Percentiles rank a stretch among this genome's conserved stretches.
Conservation (phyloP, 2,797 vertebrate genomes). For the Crypturellus tataupa region DNA sequence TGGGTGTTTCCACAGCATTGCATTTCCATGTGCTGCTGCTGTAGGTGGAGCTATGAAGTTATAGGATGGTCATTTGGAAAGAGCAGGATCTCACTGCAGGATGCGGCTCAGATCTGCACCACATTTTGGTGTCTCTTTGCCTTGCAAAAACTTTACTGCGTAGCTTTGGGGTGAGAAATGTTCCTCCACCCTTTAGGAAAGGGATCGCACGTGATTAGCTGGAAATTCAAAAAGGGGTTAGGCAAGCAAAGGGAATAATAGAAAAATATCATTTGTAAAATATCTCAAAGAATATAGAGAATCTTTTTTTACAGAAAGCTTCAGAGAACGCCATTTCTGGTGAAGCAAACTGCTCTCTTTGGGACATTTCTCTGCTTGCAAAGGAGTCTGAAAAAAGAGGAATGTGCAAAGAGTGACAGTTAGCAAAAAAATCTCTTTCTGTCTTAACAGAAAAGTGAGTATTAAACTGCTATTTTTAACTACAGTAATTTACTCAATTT, state of each 20-base stretch:
- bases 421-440: not conserved
- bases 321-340: not conserved
- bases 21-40: not conserved
- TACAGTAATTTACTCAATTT: not conserved
- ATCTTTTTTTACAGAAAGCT: not conserved
- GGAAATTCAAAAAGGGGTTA: not conserved
- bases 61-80: accelerated
- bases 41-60: not conserved
- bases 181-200: not conserved
- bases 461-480: slow-evolving; percentile 22
- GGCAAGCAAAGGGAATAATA: not conserved
- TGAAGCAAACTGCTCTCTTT: not conserved
- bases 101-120: not conserved
- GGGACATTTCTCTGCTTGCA: not conserved
- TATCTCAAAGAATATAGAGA: not conserved
- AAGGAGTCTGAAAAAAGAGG: not conserved
- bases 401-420: not conserved
- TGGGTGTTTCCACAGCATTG: not conserved
- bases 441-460: not conserved
- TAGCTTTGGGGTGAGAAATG: not conserved
- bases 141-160: accelerated
- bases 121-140: accelerated
- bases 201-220: not conserved
- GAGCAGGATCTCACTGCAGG: not conserved
- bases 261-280: not conserved